These are phyloP conservation scores for Anneissia japonica DNA, from an alignment of 35 echinoderm and acorn worm species.

Conservation along the genomic window DNA sequence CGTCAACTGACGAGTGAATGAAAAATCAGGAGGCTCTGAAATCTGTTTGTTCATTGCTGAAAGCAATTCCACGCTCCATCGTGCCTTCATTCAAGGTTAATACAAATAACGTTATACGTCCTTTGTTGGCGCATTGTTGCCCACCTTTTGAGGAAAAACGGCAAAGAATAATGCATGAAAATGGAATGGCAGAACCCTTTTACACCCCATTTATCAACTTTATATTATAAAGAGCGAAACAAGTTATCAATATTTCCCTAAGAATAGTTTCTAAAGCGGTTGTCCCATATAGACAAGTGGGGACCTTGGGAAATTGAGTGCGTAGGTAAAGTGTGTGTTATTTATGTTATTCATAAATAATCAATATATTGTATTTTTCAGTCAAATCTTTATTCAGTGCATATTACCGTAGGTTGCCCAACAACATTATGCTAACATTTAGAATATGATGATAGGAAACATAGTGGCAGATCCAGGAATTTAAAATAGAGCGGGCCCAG, in stretches of 20 bases:
- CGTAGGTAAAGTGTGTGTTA: no score
- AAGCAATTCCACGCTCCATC: neutral
- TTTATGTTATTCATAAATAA: no score
- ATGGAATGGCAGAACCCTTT: neutral
- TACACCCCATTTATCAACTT: neutral
- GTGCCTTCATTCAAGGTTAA: neutral
- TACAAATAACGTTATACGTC: neutral
- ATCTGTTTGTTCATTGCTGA: neutral
- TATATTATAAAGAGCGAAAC: neutral
- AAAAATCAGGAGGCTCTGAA: neutral
- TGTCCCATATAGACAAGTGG: no score
- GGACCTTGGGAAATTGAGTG: no score
- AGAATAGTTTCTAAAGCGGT: no score
- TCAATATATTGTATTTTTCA: no score
- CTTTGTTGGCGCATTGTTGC: neutral
- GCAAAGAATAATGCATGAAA: neutral
- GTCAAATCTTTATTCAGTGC: no score
- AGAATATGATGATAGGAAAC: no score
- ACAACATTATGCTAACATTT: no score
- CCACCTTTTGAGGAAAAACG: neutral
- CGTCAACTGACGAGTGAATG: neutral
- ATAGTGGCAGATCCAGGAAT: no score
- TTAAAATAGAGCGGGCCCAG: no score
- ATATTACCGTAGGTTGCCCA: no score
- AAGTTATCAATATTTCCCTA: neutral